Evolutionary conservation across 2,113 vertebrate species (phyloP).

Genomic region (Brachirus orientalis): DNA sequence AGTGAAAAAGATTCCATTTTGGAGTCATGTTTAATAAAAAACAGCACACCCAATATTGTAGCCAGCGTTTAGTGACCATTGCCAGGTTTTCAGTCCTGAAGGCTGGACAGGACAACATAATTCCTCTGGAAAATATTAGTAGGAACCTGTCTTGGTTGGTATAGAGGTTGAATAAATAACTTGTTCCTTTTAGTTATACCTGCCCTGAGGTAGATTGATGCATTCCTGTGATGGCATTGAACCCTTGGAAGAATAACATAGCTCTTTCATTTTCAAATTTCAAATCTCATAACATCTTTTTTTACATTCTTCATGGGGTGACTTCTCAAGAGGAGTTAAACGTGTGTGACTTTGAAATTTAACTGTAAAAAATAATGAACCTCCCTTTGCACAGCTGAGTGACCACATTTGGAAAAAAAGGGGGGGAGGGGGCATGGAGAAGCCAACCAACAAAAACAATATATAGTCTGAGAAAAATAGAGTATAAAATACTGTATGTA

Average conservation of each 20-base stretch:
- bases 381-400: conserved; percentile 10
- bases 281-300: conserved; percentile 2
- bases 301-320: background rate
- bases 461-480: background rate
- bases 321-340: conserved; percentile 12
- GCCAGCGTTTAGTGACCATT: conserved; percentile 37
- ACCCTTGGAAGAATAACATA: conserved; percentile 27
- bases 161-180: conserved; percentile 55
- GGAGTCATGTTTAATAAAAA: conserved; percentile 49
- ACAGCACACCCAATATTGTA: conserved; percentile 29
- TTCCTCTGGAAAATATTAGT: conserved; percentile 58
- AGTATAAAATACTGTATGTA: background rate
- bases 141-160: conserved; percentile 30
- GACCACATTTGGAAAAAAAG: too few species aligned
- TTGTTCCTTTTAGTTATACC: conserved; percentile 30
- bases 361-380: conserved; percentile 11
- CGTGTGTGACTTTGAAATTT: conserved; percentile 22
- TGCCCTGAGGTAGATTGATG: conserved; percentile 29
- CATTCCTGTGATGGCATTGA: conserved; percentile 28
- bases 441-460: conserved; percentile 7
- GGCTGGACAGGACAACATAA: conserved; percentile 16
- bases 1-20: conserved; percentile 34
- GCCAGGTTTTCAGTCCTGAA: conserved; percentile 48
- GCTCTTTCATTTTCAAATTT: conserved; percentile 22
- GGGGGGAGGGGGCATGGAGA: conserved; percentile 9